Evolutionary conservation across 2,888 invertebrate genomes (phyloP).

Genomic region (Neoscelio sp.): DNA sequence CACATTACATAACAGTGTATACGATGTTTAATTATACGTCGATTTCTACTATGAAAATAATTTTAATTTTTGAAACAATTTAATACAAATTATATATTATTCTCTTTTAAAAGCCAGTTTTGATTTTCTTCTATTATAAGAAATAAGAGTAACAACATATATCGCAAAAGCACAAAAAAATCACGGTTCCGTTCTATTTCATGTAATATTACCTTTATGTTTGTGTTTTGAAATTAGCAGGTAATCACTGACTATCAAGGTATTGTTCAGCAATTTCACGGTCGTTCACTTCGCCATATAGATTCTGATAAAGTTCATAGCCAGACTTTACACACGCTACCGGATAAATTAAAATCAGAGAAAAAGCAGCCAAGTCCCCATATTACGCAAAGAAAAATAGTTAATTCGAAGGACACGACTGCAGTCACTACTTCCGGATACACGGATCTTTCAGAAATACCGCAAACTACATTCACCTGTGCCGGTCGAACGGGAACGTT

Average conservation of each 20-base stretch:
- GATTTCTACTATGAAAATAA: no score
- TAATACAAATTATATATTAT: no score
- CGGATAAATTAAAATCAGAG: slow-evolving; percentile 2
- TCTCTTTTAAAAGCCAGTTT: no score
- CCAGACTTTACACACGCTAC: background rate
- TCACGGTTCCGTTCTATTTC: no score
- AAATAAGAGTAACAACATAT: no score
- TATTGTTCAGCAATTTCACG: slow-evolving; percentile 73
- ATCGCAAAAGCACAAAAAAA: no score
- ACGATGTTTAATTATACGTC: no score
- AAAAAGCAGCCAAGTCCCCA: background rate
- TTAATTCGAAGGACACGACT: slow-evolving; percentile 15
- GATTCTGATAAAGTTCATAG: slow-evolving; percentile 13
- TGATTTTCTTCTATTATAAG: no score
- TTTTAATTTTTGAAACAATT: no score
- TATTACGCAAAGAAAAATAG: background rate
- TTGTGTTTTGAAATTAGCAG: slow-evolving; percentile 60
- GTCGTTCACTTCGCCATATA: slow-evolving; percentile 63
- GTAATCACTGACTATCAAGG: slow-evolving; percentile 76
- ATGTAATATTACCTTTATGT: no score
- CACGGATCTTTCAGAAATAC: slow-evolving; percentile 82
- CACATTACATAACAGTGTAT: no score
- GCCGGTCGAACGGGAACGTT: slow-evolving; percentile 91
- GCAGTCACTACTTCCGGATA: slow-evolving; percentile 56
- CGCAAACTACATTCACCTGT: slow-evolving; percentile 91